These are phyloP conservation scores for Metellina segmentata DNA, from an alignment of 2,888 invertebrate genomes.

Conservation along the genomic window DNA sequence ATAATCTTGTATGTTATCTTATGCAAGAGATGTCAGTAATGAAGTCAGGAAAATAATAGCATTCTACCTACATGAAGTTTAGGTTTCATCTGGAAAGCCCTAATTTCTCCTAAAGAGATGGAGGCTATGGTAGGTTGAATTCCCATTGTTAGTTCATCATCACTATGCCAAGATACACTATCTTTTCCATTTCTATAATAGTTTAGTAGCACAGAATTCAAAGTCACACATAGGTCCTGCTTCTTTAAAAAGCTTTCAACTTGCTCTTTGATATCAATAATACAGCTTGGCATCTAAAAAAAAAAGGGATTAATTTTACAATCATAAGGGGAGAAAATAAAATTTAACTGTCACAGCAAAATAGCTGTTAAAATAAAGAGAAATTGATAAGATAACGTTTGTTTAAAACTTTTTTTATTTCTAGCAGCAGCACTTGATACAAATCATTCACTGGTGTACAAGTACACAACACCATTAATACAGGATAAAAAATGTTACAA, in stretches of 20 bases:
- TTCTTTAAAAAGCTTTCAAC: constrained; percentile 78
- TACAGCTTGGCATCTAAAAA: constrained; percentile 80
- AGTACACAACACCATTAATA: too few relatives aligned
- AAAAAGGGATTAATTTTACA: background rate
- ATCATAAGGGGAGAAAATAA: background rate
- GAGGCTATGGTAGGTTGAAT: constrained; percentile 81
- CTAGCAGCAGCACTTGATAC: too few relatives aligned
- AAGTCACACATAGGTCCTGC: constrained; percentile 78
- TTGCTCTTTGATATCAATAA: constrained; percentile 79
- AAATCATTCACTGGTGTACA: too few relatives aligned
- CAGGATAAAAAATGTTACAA: too few relatives aligned
- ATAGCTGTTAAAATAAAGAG: background rate
- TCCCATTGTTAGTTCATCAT: constrained; percentile 81
- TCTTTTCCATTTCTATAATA: constrained; percentile 82
- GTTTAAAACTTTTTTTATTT: background rate
- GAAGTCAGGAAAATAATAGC: too few relatives aligned
- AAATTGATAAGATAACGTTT: background rate
- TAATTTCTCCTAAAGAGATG: constrained; percentile 81
- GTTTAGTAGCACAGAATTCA: constrained; percentile 82
- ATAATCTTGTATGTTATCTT: too few relatives aligned
- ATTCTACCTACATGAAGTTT: constrained; percentile 72
- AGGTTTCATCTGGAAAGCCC: constrained; percentile 81
- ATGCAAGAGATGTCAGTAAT: too few relatives aligned
- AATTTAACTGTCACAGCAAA: background rate
- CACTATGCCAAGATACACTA: constrained; percentile 82